Conservation (phyloP, 1,140 invertebrate species). For the Mizuhopecten yessoensis region DNA sequence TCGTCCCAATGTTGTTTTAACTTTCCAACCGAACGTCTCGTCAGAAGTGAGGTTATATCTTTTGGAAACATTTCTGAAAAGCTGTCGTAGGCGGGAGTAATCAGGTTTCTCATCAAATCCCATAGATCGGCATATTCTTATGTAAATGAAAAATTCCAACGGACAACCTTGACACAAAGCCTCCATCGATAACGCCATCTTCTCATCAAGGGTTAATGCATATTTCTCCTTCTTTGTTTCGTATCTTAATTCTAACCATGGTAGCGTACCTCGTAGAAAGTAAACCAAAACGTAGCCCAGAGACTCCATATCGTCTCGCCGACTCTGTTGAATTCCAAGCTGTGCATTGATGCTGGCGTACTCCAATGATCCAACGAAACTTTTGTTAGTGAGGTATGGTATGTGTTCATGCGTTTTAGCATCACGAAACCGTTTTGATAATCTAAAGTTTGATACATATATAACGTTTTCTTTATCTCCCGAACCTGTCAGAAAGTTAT, state of each 20-base stretch:
- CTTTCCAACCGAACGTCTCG: slow-evolving; percentile 98
- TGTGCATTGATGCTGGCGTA: slow-evolving; percentile 97
- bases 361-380: slow-evolving; percentile 96
- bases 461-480: slow-evolving; percentile 97
- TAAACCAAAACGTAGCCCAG: slow-evolving; percentile 98
- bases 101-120: slow-evolving; percentile 98
- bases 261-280: slow-evolving; percentile 94
- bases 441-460: slow-evolving; percentile 98
- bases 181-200: slow-evolving; percentile 98
- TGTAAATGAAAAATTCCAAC: slow-evolving; percentile 98
- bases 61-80: slow-evolving; percentile 99
- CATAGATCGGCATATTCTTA: slow-evolving; percentile 97
- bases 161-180: slow-evolving; percentile 97
- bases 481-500: slow-evolving; percentile 90
- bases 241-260: slow-evolving; percentile 91
- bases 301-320: slow-evolving; percentile 98
- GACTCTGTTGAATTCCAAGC: slow-evolving; percentile 89
- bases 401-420: slow-evolving; percentile 94
- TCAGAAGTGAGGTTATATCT: slow-evolving; percentile 99
- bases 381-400: slow-evolving; percentile 97
- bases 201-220: slow-evolving; percentile 98
- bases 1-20: neutral
- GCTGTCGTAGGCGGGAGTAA: slow-evolving; percentile 98
- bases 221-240: slow-evolving; percentile 97
- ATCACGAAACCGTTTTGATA: slow-evolving; percentile 98